phyloP scores from a whole-genome alignment of 2,113 vertebrate species.

The Oreochromis spilurus region DNA sequence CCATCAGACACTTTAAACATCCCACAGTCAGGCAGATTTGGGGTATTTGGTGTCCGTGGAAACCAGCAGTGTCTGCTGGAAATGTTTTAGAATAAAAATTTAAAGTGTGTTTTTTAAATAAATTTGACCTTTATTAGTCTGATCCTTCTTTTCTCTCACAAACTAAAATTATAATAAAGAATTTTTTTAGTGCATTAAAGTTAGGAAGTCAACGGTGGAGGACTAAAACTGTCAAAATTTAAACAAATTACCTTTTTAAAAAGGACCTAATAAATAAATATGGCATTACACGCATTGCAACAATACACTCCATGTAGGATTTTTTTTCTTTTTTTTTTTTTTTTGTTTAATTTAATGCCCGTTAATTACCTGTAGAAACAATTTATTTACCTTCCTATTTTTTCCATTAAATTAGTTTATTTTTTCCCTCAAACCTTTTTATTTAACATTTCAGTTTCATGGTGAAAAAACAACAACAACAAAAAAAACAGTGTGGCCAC shows the following conservation, averaged over 20 bases:
- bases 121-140: not conserved
- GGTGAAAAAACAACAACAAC: not conserved
- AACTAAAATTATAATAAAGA: not conserved
- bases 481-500: accelerated
- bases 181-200: not conserved
- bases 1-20: not conserved
- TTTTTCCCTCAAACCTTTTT: not conserved
- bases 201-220: not conserved
- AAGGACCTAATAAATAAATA: not conserved
- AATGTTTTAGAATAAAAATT: not conserved
- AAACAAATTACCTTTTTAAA: not conserved
- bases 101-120: not conserved
- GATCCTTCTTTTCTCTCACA: not conserved
- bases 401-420: not conserved
- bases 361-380: not conserved
- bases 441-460: not conserved
- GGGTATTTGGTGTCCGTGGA: not conserved
- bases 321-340: too few relatives aligned
- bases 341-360: not conserved
- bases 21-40: not conserved
- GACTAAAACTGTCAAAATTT: not conserved
- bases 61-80: not conserved
- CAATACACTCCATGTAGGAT: not conserved
- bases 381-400: not conserved
- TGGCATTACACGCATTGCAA: not conserved